Conservation (phyloP, 2,113 vertebrate species). For the Archocentrus centrarchus region DNA sequence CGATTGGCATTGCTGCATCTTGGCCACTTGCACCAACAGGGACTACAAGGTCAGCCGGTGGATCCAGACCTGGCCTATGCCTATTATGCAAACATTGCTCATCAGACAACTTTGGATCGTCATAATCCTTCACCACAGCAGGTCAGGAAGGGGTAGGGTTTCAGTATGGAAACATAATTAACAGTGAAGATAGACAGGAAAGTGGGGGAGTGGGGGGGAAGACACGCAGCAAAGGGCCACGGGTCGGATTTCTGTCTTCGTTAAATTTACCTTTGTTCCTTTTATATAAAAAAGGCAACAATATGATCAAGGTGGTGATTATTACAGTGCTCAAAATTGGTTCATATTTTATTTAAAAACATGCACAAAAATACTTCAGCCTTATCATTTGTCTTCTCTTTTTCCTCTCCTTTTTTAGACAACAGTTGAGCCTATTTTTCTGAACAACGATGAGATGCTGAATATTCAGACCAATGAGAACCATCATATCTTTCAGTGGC, state of each 20-base stretch:
- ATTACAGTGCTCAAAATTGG: background rate
- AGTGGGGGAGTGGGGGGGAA: too few relatives aligned
- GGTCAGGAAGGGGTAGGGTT: constrained; percentile 57
- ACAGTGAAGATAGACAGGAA: too few relatives aligned
- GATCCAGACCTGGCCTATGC: constrained; percentile 81
- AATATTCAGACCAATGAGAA: constrained; percentile 78
- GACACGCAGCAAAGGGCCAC: too few relatives aligned
- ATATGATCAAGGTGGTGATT: background rate
- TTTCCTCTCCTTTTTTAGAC: constrained; percentile 52
- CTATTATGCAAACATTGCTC: constrained; percentile 83
- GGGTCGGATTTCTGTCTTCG: constrained; percentile 7
- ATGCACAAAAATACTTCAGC: background rate
- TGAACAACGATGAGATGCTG: constrained; percentile 78
- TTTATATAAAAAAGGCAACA: background rate
- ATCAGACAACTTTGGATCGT: constrained; percentile 76
- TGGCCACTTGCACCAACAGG: constrained; percentile 79
- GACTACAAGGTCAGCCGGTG: constrained; percentile 57
- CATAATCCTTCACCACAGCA: constrained; percentile 71
- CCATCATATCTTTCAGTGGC: constrained; percentile 84
- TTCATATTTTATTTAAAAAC: background rate
- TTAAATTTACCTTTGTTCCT: background rate
- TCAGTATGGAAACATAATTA: background rate
- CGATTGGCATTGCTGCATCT: constrained; percentile 79
- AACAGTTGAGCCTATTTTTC: constrained; percentile 80
- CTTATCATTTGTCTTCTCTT: background rate